These are phyloP conservation scores for Aphidius ervi DNA, from an alignment of 1,140 invertebrate genomes.

Conservation along the genomic window DNA sequence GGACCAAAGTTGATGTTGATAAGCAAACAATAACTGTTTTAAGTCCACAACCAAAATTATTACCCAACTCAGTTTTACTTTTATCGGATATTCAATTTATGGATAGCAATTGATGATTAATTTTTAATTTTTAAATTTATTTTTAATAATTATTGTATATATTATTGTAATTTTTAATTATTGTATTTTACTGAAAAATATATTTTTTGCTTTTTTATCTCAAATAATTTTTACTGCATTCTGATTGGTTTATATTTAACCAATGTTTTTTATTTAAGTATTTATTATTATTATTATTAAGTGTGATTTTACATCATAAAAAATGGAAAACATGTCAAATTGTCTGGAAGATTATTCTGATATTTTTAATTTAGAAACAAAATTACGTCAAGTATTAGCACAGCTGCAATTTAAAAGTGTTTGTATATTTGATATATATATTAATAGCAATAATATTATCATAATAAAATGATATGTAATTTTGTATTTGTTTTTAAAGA, in stretches of 20 bases:
- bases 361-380: constrained; percentile 30
- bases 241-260: too few species aligned
- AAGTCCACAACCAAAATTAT: constrained; percentile 85
- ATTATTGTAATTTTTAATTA: too few species aligned
- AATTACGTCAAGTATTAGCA: constrained; percentile 32
- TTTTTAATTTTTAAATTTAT: too few species aligned
- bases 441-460: too few species aligned
- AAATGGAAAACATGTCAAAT: too few species aligned
- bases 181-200: too few species aligned
- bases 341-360: constrained; percentile 11
- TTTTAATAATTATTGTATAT: too few species aligned
- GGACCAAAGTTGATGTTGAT: constrained; percentile 86
- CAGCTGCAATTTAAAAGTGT: constrained; percentile 34
- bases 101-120: constrained; percentile 66
- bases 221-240: too few species aligned
- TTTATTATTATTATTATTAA: too few species aligned
- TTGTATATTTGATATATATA: not conserved
- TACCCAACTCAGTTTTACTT: constrained; percentile 78
- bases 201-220: too few species aligned
- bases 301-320: too few species aligned
- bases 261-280: too few species aligned
- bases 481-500: constrained; percentile 18
- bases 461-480: not conserved
- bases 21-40: constrained; percentile 82
- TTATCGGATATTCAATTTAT: constrained; percentile 84